These are phyloP conservation scores for Athalia rosae DNA, from an alignment of 2,888 invertebrate species.

Conservation along the genomic window DNA sequence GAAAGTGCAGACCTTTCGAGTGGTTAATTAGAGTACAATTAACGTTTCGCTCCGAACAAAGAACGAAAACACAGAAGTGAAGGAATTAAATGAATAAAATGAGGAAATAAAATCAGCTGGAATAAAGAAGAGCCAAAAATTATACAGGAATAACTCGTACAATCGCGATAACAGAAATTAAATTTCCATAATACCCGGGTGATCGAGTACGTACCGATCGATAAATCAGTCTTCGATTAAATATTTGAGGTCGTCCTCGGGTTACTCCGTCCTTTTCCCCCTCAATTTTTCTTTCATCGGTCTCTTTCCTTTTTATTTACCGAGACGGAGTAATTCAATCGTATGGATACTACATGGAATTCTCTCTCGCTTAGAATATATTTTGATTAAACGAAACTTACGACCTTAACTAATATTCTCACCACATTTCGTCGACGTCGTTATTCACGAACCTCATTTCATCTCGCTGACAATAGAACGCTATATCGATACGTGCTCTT, in stretches of 20 bases:
- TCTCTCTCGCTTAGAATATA: neutral
- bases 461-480: slow-evolving; percentile 26
- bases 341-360: too few relatives aligned
- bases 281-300: too few relatives aligned
- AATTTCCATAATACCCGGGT: too few relatives aligned
- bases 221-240: too few relatives aligned
- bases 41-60: neutral
- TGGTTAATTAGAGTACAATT: slow-evolving; percentile 34
- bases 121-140: too few relatives aligned
- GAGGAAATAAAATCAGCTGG: neutral
- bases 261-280: too few relatives aligned
- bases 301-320: too few relatives aligned
- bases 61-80: neutral
- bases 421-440: slow-evolving; percentile 39
- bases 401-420: slow-evolving; percentile 35
- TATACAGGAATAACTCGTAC: too few relatives aligned
- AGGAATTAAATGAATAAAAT: neutral
- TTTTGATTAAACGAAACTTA: slow-evolving; percentile 40
- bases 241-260: too few relatives aligned
- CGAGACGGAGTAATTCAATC: too few relatives aligned
- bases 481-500: slow-evolving; percentile 36
- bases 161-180: too few relatives aligned
- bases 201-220: too few relatives aligned
- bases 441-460: slow-evolving; percentile 40
- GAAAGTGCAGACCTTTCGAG: slow-evolving; percentile 17